Conservation (phyloP, 2,113 vertebrate species). For the Cyanoramphus novaezelandiae region DNA sequence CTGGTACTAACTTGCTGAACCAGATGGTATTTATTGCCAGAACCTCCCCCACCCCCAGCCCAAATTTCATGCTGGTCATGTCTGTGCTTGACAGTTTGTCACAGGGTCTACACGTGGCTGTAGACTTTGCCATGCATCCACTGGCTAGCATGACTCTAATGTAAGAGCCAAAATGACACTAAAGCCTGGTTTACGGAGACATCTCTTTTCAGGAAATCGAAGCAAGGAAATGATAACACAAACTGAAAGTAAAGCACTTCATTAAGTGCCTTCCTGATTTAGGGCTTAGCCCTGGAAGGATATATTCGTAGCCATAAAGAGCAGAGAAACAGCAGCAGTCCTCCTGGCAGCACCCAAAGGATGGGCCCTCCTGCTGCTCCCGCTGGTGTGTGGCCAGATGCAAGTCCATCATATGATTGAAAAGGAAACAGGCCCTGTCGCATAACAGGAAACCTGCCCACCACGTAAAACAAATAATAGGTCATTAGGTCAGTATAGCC, state of each 20-base stretch:
- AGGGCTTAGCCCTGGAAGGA: not conserved
- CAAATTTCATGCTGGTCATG: constrained; percentile 23
- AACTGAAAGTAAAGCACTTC: not conserved
- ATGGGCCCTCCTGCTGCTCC: not conserved
- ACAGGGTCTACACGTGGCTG: not conserved
- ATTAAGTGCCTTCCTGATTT: not conserved
- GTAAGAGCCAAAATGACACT: not conserved
- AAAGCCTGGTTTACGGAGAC: not conserved
- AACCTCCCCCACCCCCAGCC: not conserved
- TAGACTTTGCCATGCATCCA: not conserved
- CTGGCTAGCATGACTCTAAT: not conserved
- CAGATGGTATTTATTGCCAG: constrained; percentile 42
- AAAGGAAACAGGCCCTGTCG: not conserved
- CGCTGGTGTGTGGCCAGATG: not conserved
- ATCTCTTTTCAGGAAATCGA: not conserved
- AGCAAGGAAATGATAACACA: not conserved
- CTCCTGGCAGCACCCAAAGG: not conserved
- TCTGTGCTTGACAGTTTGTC: not conserved
- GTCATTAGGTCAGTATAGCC: no score
- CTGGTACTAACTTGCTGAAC: constrained; percentile 39
- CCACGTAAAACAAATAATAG: not conserved
- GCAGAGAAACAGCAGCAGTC: not conserved
- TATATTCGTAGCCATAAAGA: not conserved
- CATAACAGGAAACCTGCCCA: not conserved
- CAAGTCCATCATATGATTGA: fast-evolving